Conservation (phyloP, 2,888 invertebrate genomes). For the Hoplodrina ambigua region DNA sequence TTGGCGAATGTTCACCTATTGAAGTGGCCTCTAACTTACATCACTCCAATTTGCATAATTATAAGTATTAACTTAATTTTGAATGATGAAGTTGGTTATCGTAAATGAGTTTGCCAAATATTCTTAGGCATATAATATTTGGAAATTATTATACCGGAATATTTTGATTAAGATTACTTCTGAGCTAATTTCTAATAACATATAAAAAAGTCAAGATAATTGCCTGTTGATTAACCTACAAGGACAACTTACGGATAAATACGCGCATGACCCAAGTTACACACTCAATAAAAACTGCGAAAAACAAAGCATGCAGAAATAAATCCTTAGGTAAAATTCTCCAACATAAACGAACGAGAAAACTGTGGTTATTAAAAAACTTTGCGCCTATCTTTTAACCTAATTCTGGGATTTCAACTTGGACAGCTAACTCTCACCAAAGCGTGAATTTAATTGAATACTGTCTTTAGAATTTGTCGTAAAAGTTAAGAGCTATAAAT, state of each 20-base stretch:
- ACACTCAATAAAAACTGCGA: slow-evolving; percentile 29
- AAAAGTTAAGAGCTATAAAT: slow-evolving; percentile 25
- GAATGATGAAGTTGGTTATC: background rate
- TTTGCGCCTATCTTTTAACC: slow-evolving; percentile 43
- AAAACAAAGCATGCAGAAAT: slow-evolving; percentile 11
- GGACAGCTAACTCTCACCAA: slow-evolving; percentile 32
- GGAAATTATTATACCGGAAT: background rate
- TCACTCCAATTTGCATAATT: slow-evolving; percentile 24
- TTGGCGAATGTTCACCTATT: slow-evolving; percentile 50
- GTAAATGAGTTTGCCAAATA: background rate
- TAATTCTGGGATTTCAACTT: slow-evolving; percentile 43
- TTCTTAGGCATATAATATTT: background rate
- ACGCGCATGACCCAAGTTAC: slow-evolving; percentile 5
- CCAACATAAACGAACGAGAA: slow-evolving; percentile 38
- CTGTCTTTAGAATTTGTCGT: slow-evolving; percentile 17
- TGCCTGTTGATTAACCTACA: background rate
- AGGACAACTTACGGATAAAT: background rate
- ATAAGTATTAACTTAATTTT: slow-evolving; percentile 5
- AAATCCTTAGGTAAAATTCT: slow-evolving; percentile 22
- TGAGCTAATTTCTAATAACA: background rate
- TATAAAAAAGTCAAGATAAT: background rate
- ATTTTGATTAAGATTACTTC: background rate
- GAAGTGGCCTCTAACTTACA: slow-evolving; percentile 8
- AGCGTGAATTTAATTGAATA: slow-evolving; percentile 41
- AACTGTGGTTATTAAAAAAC: slow-evolving; percentile 55